phyloP scores from a whole-genome alignment of 2,113 vertebrate species.

The Colossoma macropomum region DNA sequence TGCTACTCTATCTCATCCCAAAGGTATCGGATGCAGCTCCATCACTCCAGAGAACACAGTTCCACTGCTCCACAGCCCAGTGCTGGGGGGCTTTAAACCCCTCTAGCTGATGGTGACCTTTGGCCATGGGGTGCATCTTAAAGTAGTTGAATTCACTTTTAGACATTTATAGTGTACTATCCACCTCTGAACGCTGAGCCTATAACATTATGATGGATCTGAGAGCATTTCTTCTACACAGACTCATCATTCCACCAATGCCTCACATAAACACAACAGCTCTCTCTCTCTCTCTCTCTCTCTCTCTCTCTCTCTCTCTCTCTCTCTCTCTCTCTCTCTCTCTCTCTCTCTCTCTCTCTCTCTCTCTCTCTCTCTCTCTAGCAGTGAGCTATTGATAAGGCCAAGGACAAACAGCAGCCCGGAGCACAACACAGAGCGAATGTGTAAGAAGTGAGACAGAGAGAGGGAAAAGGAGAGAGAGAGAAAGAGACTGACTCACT shows the following conservation, averaged over 20 bases:
- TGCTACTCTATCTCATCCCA: not conserved
- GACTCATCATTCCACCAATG: not conserved
- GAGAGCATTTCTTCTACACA: not conserved
- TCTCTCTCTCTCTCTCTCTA: not conserved
- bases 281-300: not conserved
- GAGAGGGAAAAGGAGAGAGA: constrained; percentile 8
- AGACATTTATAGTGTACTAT: not conserved
- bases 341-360: not conserved
- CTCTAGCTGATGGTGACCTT: not conserved
- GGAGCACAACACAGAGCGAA: not conserved
- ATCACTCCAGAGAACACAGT: not conserved
- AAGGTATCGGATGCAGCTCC: too few species aligned
- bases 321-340: not conserved
- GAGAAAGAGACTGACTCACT: constrained; percentile 16
- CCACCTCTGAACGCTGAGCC: not conserved
- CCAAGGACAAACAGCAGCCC: not conserved
- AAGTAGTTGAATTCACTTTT: not conserved
- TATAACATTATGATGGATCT: not conserved
- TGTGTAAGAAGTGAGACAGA: constrained; percentile 4
- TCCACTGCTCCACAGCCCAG: not conserved
- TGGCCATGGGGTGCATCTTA: too few species aligned
- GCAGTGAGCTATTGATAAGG: not conserved
- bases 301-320: not conserved
- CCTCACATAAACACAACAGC: not conserved
- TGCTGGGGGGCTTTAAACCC: not conserved